These are phyloP conservation scores for Pedionomus torquatus DNA, from an alignment of 2,113 vertebrate genomes.

Conservation along the genomic window DNA sequence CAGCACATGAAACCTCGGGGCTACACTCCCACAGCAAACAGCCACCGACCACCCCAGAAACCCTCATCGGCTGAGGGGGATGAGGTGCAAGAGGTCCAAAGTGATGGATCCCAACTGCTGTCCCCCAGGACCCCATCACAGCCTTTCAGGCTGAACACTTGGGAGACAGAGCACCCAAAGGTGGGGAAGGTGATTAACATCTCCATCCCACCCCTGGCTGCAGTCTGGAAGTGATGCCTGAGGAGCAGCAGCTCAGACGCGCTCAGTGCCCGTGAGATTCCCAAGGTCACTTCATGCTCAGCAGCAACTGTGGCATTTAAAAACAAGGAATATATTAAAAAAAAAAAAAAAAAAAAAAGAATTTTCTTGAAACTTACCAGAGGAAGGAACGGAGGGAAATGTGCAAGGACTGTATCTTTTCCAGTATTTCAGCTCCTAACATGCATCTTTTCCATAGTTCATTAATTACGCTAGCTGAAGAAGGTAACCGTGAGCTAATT, in stretches of 20 bases:
- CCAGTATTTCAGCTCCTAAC: not conserved
- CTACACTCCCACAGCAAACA: not conserved
- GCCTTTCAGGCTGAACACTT: not conserved
- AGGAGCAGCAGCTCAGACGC: not conserved
- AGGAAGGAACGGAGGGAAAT: not conserved
- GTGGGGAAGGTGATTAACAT: not conserved
- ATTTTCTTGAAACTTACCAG: not conserved
- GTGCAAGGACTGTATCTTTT: accelerated
- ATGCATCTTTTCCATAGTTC: not conserved
- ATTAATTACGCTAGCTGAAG: not conserved
- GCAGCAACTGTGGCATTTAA: not conserved
- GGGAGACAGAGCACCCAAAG: not conserved
- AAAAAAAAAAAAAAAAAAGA: too few species aligned
- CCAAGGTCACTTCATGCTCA: not conserved
- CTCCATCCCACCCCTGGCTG: not conserved
- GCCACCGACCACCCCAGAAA: accelerated
- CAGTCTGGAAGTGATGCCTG: not conserved
- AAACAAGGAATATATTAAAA: not conserved
- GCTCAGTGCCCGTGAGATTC: not conserved
- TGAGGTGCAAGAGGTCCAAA: not conserved
- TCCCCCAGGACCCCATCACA: not conserved
- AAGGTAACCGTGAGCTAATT: not conserved
- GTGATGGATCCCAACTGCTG: not conserved
- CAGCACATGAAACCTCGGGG: not conserved
- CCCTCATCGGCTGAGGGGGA: not conserved